phyloP scores from a whole-genome alignment of 1,140 invertebrate genomes.

The Proctacanthus coquilletti region DNA sequence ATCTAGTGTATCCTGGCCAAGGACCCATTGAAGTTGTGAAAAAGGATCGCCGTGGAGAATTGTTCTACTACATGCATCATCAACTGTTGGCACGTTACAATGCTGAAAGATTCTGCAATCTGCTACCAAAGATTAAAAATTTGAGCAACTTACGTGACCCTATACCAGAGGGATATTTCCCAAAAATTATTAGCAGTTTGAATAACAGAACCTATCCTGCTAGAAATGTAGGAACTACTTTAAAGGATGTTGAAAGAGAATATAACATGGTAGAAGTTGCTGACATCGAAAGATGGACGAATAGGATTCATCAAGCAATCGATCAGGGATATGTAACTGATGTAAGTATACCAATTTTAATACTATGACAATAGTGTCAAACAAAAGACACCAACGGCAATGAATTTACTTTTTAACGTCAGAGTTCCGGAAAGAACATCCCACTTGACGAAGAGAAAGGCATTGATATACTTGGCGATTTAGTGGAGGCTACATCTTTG shows the following conservation, averaged over 20 bases:
- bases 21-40: slow-evolving; percentile 32
- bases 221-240: slow-evolving; percentile 32
- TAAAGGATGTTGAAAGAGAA: slow-evolving; percentile 38
- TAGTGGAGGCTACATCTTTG: slow-evolving; percentile 40
- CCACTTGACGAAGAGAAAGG: slow-evolving; percentile 18
- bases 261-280: slow-evolving; percentile 35
- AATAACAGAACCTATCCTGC: slow-evolving; percentile 39
- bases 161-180: slow-evolving; percentile 39
- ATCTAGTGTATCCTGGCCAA: slow-evolving; percentile 45
- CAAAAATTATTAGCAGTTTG: slow-evolving; percentile 37
- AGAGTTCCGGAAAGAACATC: slow-evolving; percentile 13
- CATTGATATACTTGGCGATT: slow-evolving; percentile 48
- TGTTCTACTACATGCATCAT: slow-evolving; percentile 61
- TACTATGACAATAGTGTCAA: background rate
- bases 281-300: slow-evolving; percentile 41
- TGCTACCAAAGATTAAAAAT: slow-evolving; percentile 32
- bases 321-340: slow-evolving; percentile 34
- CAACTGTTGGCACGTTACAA: slow-evolving; percentile 44
- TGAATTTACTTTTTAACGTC: background rate
- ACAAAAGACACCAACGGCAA: background rate
- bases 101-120: slow-evolving; percentile 39
- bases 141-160: slow-evolving; percentile 36
- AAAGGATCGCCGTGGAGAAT: slow-evolving; percentile 51
- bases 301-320: slow-evolving; percentile 43
- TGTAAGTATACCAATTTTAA: slow-evolving; percentile 16